Evolutionary conservation across 92 coral and sea anemone genomes (phyloP).

Genomic region (Desmophyllum pertusum): DNA sequence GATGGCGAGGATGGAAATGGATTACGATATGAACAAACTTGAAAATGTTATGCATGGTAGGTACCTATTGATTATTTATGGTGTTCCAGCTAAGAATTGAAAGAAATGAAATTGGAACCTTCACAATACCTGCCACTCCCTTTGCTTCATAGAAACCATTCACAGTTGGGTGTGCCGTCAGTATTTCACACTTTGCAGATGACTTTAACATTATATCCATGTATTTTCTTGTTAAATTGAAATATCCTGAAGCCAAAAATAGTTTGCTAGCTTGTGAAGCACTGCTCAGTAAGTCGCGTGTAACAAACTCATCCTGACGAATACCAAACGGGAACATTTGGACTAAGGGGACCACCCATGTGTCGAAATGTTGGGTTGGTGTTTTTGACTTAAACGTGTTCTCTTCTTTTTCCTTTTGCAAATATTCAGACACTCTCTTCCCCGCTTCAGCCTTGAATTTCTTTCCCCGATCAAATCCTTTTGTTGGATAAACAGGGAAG

Average conservation of each 20-base stretch:
- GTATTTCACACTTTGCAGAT: slow-evolving; percentile 72
- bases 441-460: slow-evolving; percentile 77
- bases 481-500: slow-evolving; percentile 77
- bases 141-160: slow-evolving; percentile 96
- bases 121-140: slow-evolving; percentile 88
- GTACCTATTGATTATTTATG: too few species aligned
- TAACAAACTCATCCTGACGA: slow-evolving; percentile 87
- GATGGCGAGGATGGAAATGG: too few species aligned
- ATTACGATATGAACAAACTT: too few species aligned
- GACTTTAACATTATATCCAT: slow-evolving; percentile 72
- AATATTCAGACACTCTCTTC: slow-evolving; percentile 53
- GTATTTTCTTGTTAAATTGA: slow-evolving; percentile 84
- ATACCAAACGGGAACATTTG: slow-evolving; percentile 92
- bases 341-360: slow-evolving; percentile 84
- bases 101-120: too few species aligned
- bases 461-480: slow-evolving; percentile 62
- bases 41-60: too few species aligned
- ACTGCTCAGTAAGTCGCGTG: slow-evolving; percentile 73
- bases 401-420: slow-evolving; percentile 49
- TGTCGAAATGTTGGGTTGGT: slow-evolving; percentile 38
- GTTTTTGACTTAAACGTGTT: neutral
- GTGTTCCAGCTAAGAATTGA: too few species aligned
- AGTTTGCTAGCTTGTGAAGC: slow-evolving; percentile 63
- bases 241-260: slow-evolving; percentile 92
- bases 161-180: slow-evolving; percentile 92